phyloP scores from a whole-genome alignment of 2,888 invertebrate genomes.

The Erynnis tages region DNA sequence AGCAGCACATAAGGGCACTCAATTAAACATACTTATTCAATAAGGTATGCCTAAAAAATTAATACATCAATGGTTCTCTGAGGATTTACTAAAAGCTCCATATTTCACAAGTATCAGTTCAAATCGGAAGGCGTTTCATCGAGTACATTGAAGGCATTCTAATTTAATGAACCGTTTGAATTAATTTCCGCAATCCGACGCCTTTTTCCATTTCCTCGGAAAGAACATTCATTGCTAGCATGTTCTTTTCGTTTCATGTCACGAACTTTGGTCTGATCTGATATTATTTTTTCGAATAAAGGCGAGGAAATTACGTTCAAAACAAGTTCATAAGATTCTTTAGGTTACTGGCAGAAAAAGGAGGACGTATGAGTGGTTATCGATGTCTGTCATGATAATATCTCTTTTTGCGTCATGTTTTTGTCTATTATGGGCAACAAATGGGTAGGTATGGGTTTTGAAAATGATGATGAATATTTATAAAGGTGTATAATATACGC shows the following conservation, averaged over 20 bases:
- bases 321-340: no score
- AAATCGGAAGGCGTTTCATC: background rate
- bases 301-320: background rate
- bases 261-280: background rate
- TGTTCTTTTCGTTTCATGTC: background rate
- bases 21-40: no score
- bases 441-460: no score
- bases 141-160: conserved; percentile 5
- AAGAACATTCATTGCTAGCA: conserved; percentile 1
- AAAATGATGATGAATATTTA: no score
- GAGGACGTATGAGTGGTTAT: no score
- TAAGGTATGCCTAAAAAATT: no score
- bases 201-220: conserved; percentile 8
- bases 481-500: no score
- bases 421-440: no score
- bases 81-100: background rate
- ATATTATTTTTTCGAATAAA: background rate
- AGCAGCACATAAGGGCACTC: no score
- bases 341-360: no score
- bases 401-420: no score
- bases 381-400: no score
- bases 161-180: conserved; percentile 15
- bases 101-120: conserved; percentile 3
- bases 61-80: background rate
- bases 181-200: conserved; percentile 20